Percentiles rank a stretch among this genome's conserved stretches.
Conservation (phyloP, 2,113 vertebrate species). For the Australoheros scitulus region DNA sequence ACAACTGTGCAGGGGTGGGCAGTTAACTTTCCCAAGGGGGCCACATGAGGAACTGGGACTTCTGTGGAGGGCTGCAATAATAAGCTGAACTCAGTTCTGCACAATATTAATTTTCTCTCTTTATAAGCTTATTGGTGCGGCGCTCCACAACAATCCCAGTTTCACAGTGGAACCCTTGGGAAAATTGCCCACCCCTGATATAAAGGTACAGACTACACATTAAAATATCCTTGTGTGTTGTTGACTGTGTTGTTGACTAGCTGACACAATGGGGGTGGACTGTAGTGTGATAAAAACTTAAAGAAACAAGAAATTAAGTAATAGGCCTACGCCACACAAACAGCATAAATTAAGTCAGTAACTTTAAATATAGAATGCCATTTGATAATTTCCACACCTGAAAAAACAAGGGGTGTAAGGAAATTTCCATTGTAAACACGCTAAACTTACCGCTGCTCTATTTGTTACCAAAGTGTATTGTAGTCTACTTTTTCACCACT, state of each 20-base stretch:
- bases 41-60: background rate
- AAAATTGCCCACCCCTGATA: background rate
- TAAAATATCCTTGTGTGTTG: background rate
- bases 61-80: background rate
- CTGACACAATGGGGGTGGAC: background rate
- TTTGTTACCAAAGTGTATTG: slow-evolving; percentile 3
- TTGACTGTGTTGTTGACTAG: background rate
- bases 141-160: background rate
- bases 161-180: background rate
- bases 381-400: background rate
- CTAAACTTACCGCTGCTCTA: background rate
- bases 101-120: background rate
- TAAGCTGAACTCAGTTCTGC: background rate
- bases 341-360: background rate
- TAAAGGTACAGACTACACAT: background rate
- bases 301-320: background rate
- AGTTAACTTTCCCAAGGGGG: slow-evolving; percentile 2
- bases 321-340: background rate
- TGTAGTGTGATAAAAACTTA: background rate
- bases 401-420: background rate
- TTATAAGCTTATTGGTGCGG: background rate
- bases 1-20: background rate
- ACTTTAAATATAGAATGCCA: background rate
- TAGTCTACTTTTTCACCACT: slow-evolving; percentile 47
- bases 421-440: slow-evolving; percentile 47